phyloP scores from a whole-genome alignment of 2,888 invertebrate species.

The Xestia c-nigrum region DNA sequence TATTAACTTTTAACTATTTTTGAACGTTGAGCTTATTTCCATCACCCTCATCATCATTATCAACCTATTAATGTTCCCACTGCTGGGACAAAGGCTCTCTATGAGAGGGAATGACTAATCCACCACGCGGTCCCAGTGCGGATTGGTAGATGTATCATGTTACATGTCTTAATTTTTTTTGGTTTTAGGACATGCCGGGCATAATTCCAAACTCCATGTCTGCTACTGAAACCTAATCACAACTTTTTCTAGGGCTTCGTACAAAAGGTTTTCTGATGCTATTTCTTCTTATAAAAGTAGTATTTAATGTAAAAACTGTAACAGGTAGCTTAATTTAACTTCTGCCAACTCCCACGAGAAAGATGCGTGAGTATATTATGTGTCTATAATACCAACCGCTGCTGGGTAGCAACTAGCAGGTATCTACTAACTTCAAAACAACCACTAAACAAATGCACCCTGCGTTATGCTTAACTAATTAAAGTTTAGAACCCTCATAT shows the following conservation, averaged over 20 bases:
- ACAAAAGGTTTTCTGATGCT: neutral
- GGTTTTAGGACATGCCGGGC: too few species aligned
- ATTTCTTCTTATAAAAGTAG: neutral
- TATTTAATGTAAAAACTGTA: too few species aligned
- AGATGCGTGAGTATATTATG: neutral
- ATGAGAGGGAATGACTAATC: too few species aligned
- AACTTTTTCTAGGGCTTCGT: neutral
- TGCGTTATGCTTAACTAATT: slow-evolving; percentile 11
- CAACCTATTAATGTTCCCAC: too few species aligned
- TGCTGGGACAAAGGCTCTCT: too few species aligned
- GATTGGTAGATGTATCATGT: too few species aligned
- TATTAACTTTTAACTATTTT: too few species aligned
- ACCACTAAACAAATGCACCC: slow-evolving; percentile 15
- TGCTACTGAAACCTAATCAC: neutral
- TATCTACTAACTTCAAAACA: neutral
- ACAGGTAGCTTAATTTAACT: neutral
- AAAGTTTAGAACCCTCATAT: slow-evolving; percentile 10
- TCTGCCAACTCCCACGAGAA: neutral
- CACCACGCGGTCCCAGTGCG: too few species aligned
- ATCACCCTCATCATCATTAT: too few species aligned
- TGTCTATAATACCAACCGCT: neutral
- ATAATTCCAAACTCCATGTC: neutral
- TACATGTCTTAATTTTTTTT: too few species aligned
- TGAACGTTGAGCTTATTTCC: too few species aligned
- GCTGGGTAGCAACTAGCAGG: neutral